Conservation (phyloP, 2,888 invertebrate species). For the Hemistola chrysoprasaria region DNA sequence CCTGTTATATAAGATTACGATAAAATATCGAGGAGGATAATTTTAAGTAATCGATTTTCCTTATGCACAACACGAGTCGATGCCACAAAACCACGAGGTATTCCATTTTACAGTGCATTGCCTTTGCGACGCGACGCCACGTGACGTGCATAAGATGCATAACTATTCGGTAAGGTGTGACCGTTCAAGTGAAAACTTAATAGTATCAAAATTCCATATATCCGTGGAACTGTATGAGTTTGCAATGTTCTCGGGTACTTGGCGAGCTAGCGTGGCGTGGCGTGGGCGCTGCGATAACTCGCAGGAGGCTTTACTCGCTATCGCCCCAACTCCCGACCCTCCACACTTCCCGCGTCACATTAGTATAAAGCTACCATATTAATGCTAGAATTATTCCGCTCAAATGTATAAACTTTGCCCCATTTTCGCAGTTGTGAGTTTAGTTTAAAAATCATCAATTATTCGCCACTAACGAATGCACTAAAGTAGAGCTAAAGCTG, state of each 20-base stretch:
- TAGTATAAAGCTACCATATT: slow-evolving; percentile 36
- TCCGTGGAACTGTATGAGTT: slow-evolving; percentile 27
- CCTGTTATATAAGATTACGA: slow-evolving; percentile 4
- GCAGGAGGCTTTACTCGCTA: slow-evolving; percentile 47
- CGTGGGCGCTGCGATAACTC: slow-evolving; percentile 49
- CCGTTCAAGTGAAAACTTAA: slow-evolving; percentile 29
- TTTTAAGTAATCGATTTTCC: slow-evolving; percentile 3
- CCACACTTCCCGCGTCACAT: slow-evolving; percentile 37
- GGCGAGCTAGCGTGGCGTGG: slow-evolving; percentile 17
- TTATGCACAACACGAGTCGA: slow-evolving; percentile 3
- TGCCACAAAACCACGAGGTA: slow-evolving; percentile 7
- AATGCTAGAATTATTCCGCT: slow-evolving; percentile 32
- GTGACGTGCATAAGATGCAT: slow-evolving; percentile 5
- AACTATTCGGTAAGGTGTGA: slow-evolving; percentile 19
- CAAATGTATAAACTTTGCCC: slow-evolving; percentile 21
- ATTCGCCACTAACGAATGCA: slow-evolving; percentile 24
- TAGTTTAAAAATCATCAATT: slow-evolving; percentile 26
- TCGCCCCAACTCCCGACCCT: slow-evolving; percentile 36
- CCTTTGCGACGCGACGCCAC: slow-evolving; percentile 6
- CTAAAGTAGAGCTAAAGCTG: slow-evolving; percentile 34
- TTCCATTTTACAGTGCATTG: slow-evolving; percentile 23
- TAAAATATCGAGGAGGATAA: not conserved
- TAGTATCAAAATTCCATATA: slow-evolving; percentile 31
- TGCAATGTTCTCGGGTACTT: slow-evolving; percentile 14
- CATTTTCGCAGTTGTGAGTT: slow-evolving; percentile 16